Evolutionary conservation across 2,888 invertebrate genomes (phyloP), one percentile per base, ranked within the genome.

Genomic region (Imbricaverruca yamaguchii): DNA sequence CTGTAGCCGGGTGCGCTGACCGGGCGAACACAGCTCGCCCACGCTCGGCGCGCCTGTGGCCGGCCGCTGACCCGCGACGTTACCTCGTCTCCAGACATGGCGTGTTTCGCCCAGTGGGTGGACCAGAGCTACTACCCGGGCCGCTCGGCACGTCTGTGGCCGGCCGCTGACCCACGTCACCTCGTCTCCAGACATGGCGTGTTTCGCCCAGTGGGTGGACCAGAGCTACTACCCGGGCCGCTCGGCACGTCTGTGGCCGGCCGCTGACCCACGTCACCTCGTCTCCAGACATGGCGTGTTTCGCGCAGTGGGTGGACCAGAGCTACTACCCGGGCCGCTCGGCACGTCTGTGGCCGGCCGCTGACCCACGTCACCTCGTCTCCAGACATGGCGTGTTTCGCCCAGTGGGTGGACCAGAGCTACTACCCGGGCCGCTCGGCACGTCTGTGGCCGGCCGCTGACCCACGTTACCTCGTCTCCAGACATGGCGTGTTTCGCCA

Each of bases 61-160:
- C 0, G 97, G 97, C 0, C 96, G 97, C 85, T 94, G 95, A 0
- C 88, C 97, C 82, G 96, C 96, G 0, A 90, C 94, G 80, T 91
- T 94, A 80, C 91, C 92, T 82, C 78, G 79, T 79, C 25, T 67
- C 80, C 81, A 23, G 80, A 39, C 9, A 78, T 39, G 13, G 69
- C 80, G 25, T 77, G 80, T 57, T 39, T 79, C 74, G 55, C 25
- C 21, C 81, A 81, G n/a, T 80, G 80, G 63, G 56, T 15, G 21
- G 80, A 87, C 21, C 89, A 89, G 74, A 88, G 88, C 55, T 90
- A 91, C 80, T 92, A 92, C 0, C 93, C 86, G 92, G 91, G 85
- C 91, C 90, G 81, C 92, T 92, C 83, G 82, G 55, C 6, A 55
- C 53, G 8, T 6, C 6, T 18, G 10, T 8, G 55, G 77, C 8